Base-by-base conservation (phyloP, 2,888 invertebrate species). In the Megastigmus dorsalis region DNA sequence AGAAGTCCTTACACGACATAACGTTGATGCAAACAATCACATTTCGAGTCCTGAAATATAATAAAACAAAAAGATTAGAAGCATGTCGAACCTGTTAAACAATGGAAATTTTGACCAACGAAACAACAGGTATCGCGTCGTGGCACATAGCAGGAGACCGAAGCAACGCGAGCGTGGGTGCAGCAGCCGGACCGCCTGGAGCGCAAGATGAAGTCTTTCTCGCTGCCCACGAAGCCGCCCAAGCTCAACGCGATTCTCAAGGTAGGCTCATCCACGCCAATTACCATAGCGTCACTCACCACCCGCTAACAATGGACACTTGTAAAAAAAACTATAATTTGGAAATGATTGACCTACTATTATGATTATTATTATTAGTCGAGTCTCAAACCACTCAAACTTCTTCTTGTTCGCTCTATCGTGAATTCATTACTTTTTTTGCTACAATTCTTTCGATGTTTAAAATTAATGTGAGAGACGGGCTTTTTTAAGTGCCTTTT, bases 171-270 rank as follows among this genome's bases (percentile, higher is more conserved):
- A 84, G 86, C 36, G 87, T 84, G 59, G 85, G 84, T 52, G 82
- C 84, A 60, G 87, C 84, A 68, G 83, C 83, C 48, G 86, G 87
- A 72, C 84, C 84, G 67, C 84, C 87, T 3, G 88, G 89, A 80
- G 82, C 88, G 50, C 87, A 86, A 90, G 95, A 95, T 86, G 95
- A 95, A 91, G 93, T 95, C 86, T 93, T 93, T 87, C 92, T 95
- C 91, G 93, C 94, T 88, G 94, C 95, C 88, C 95, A 94, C 90
- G 95, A 94, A 88, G 91, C 91, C 85, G 91, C 90, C 77, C 91
- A 91, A 90, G 92, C 93, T 90, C 95, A 95, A 89, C 92, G 95
- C 90, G 95, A 95, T 91, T 94, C 95, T 89, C 95, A 95, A 95
- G 95, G 95, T 95, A 95, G 94, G 95, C 90, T 90, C 90, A 89